Conservation (phyloP, 2,113 vertebrate genomes). For the Mastomys coucha region DNA sequence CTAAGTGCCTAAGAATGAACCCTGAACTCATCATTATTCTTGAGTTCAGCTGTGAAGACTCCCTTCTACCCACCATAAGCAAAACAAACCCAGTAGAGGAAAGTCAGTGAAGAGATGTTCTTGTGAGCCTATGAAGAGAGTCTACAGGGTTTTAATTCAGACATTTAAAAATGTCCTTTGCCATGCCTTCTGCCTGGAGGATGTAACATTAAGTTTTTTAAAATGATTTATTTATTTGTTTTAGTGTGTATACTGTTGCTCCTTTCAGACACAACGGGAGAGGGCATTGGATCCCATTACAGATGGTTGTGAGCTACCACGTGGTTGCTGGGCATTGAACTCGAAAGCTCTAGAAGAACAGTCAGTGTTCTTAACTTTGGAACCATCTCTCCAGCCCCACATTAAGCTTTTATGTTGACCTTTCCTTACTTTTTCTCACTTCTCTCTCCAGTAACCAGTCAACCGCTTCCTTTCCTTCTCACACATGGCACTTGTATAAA, state of each 20-base stretch:
- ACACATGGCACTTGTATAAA: not conserved
- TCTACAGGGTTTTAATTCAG: not conserved
- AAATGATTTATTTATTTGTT: too few relatives aligned
- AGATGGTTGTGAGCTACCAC: too few relatives aligned
- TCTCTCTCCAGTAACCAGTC: not conserved
- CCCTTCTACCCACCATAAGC: not conserved
- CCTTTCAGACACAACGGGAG: too few relatives aligned
- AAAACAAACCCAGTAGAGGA: not conserved
- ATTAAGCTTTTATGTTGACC: not conserved
- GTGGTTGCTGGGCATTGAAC: too few relatives aligned
- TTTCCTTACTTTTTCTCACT: not conserved
- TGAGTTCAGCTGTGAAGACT: not conserved
- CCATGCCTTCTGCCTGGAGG: not conserved
- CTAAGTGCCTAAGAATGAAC: not conserved
- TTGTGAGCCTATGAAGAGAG: not conserved
- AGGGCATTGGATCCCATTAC: too few relatives aligned
- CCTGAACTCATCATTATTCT: not conserved
- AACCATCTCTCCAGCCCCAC: too few relatives aligned
- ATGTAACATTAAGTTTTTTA: not conserved
- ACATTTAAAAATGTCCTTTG: not conserved
- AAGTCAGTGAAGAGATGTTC: not conserved
- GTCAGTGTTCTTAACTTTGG: too few relatives aligned
- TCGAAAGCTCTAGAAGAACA: too few relatives aligned
- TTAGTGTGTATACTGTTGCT: too few relatives aligned
- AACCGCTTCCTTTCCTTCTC: not conserved